Evolutionary conservation across 2,113 vertebrate genomes (phyloP).

Genomic region (Chaetodon trifascialis): DNA sequence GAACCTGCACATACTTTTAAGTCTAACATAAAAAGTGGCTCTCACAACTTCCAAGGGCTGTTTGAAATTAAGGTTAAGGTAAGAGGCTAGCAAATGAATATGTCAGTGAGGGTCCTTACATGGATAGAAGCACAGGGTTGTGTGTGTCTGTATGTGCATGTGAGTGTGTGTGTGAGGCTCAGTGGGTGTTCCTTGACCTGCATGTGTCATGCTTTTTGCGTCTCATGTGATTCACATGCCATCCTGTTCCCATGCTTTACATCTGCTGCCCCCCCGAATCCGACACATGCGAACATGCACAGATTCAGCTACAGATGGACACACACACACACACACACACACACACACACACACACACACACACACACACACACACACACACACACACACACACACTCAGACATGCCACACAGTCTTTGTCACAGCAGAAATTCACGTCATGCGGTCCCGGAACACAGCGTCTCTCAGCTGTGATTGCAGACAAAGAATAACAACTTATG

Average conservation of each 20-base stretch:
- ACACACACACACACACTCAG: constrained; percentile 2
- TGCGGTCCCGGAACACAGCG: constrained; percentile 6
- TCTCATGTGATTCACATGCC: constrained; percentile 44
- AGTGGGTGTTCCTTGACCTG: constrained; percentile 11
- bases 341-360: not conserved
- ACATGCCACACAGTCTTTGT: not conserved
- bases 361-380: constrained; percentile 20
- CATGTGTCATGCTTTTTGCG: constrained; percentile 28
- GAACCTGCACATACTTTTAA: not conserved
- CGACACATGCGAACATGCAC: not conserved
- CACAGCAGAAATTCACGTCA: constrained; percentile 16
- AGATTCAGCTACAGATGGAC: constrained; percentile 36
- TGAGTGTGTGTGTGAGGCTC: not conserved
- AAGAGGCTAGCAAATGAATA: too few species aligned
- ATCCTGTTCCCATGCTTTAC: constrained; percentile 35
- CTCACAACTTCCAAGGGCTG: too few species aligned
- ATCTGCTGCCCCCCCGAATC: constrained; percentile 20
- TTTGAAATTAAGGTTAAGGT: too few species aligned
- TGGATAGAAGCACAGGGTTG: too few species aligned
- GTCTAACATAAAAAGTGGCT: not conserved
- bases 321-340: not conserved
- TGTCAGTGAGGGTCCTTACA: too few species aligned
- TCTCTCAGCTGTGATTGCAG: constrained; percentile 28
- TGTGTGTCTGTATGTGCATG: too few species aligned
- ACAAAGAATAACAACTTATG: not conserved